These are phyloP conservation scores for Gryon sp. DNA, from an alignment of 1,140 invertebrate genomes.

Conservation along the genomic window DNA sequence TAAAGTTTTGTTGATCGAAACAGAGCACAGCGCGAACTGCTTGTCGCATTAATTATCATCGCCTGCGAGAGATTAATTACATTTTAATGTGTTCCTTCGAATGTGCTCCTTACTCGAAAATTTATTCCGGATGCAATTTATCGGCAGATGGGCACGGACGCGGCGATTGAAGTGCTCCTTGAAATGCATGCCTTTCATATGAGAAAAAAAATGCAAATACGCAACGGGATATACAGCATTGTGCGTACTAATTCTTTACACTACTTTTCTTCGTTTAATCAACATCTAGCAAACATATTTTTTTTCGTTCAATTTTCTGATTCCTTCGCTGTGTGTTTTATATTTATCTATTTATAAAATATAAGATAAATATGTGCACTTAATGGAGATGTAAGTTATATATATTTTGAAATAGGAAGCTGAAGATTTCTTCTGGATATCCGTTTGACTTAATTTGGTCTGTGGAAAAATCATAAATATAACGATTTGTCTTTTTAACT, in stretches of 20 bases:
- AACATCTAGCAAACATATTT: too few species aligned
- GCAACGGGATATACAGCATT: conserved; percentile 35
- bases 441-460: conserved; percentile 13
- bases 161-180: conserved; percentile 54
- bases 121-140: conserved; percentile 66
- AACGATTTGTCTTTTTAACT: conserved; percentile 47
- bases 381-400: too few species aligned
- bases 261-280: too few species aligned
- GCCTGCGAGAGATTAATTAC: conserved; percentile 59
- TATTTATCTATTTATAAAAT: too few species aligned
- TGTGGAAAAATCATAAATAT: conserved; percentile 22
- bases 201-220: conserved; percentile 57
- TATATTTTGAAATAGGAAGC: too few species aligned
- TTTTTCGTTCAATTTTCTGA: too few species aligned
- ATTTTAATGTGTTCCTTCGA: conserved; percentile 58
- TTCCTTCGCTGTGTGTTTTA: too few species aligned
- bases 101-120: conserved; percentile 38
- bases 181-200: conserved; percentile 51
- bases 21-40: conserved; percentile 48
- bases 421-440: conserved; percentile 12
- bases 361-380: too few species aligned
- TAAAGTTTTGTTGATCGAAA: conserved; percentile 46
- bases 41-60: conserved; percentile 64
- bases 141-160: conserved; percentile 57
- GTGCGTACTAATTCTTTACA: conserved; percentile 21